Conservation (phyloP, 2,797 vertebrate species). For the Erethizon dorsatum region DNA sequence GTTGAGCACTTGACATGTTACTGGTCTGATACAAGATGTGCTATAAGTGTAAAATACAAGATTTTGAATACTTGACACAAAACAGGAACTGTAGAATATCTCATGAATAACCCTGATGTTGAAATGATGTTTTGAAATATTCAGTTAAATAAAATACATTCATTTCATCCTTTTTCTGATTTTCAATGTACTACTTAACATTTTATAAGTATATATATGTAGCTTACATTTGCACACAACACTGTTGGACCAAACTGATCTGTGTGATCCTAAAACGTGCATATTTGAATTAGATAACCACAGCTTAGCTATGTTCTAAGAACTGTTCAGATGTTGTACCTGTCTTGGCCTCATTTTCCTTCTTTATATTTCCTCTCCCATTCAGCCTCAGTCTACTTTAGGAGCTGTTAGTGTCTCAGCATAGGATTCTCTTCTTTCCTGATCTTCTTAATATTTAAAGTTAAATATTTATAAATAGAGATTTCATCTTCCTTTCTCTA, state of each 20-base stretch:
- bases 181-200: not conserved
- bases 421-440: constrained; percentile 27
- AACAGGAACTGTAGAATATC: not conserved
- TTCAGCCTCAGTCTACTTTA: not conserved
- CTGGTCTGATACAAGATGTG: not conserved
- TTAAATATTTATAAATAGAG: constrained; percentile 23
- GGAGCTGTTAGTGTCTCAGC: not conserved
- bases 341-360: not conserved
- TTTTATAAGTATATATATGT: not conserved
- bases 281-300: not conserved
- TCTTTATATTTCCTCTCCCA: not conserved
- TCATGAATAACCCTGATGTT: not conserved
- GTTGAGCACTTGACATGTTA: not conserved
- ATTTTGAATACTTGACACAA: constrained; percentile 34
- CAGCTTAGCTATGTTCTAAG: not conserved
- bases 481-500: constrained; percentile 29
- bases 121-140: constrained; percentile 39
- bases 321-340: not conserved
- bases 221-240: not conserved
- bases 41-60: not conserved
- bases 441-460: constrained; percentile 16
- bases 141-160: not conserved
- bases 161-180: not conserved
- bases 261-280: not conserved
- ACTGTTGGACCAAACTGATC: not conserved